Evolutionary conservation across 92 coral and sea anemone genomes (phyloP), one percentile per base, ranked within the genome.

Genomic region (Zoanthus sociatus): DNA sequence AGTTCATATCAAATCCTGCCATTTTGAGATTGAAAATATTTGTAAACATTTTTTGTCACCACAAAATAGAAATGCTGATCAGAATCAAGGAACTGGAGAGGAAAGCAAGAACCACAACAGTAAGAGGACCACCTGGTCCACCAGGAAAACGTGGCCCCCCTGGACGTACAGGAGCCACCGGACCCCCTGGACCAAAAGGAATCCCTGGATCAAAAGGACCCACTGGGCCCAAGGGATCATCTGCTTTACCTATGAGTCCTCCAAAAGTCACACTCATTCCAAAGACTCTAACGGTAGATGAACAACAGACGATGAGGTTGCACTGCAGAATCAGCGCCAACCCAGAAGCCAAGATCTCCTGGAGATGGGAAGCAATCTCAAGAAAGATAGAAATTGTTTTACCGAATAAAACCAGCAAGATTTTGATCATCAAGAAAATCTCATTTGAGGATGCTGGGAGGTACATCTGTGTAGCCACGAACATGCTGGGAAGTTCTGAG

Each of bases 401-500:
- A 54, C 11, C 11, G 46, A 5, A 45, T 48, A 37, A 37, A 37
- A 37, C 42, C 42, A 37, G 42, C 42, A 37, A 37, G 42, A 37
- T 37, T 37, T 37, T 37, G 42, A 37, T 37, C 42, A 37, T 37
- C 42, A 37, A 37, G 42, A 37, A 1, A 37, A 37, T 37, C 32
- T 16, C 11, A 74, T n/a, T 74, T n/a, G 16, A 48, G 33, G 58
- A 74, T 31, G 12, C 64, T 51, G 82, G 82, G 13, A 54, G 47
- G 26, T 77, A 77, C 20, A 21, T 53, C 48, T 77, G 82, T 21
- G 53, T 42, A 14, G 64, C 82, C 20, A 77, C 68, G 46, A 75
- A 75, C 53, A 9, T 50, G 63, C 26, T 75, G 1, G 79, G 79
- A n/a, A 75, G 58, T 8, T 77, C 82, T 8, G 12, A 10, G 42